These are phyloP conservation scores for Amblyopsis rosae DNA, from an alignment of 2,113 vertebrate species.

Conservation along the genomic window DNA sequence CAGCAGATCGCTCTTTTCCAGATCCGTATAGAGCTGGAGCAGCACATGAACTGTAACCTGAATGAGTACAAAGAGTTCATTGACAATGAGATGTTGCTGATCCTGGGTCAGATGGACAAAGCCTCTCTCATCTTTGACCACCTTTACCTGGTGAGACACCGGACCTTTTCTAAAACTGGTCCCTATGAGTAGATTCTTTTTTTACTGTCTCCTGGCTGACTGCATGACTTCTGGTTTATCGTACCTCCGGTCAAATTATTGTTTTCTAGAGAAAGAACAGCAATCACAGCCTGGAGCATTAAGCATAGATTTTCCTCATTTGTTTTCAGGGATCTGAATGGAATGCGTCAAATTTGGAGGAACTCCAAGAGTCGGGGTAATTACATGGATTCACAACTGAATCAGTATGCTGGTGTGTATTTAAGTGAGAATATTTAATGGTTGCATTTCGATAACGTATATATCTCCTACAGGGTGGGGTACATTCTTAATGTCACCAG, in stretches of 20 bases:
- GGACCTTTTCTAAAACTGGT: not conserved
- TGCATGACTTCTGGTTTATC: not conserved
- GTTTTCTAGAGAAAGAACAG: slow-evolving; percentile 7
- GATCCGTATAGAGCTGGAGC: slow-evolving; percentile 87
- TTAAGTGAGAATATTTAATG: slow-evolving; percentile 47
- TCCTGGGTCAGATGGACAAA: slow-evolving; percentile 99
- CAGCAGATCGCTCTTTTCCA: slow-evolving; percentile 55
- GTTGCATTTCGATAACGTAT: slow-evolving; percentile 32
- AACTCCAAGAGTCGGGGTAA: slow-evolving; percentile 92
- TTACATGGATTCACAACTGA: slow-evolving; percentile 24
- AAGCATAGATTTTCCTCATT: slow-evolving; percentile 45
- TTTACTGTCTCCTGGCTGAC: not conserved
- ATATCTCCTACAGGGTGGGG: slow-evolving; percentile 81
- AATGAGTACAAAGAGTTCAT: slow-evolving; percentile 98
- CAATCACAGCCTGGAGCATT: not conserved
- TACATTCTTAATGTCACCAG: slow-evolving; percentile 96
- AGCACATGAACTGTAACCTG: slow-evolving; percentile 95
- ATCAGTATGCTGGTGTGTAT: slow-evolving; percentile 45
- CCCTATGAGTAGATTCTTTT: not conserved
- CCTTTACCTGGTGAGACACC: slow-evolving; percentile 87
- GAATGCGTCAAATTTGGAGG: slow-evolving; percentile 98
- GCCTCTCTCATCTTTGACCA: slow-evolving; percentile 96
- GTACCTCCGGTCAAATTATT: not conserved
- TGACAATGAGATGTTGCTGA: slow-evolving; percentile 97
- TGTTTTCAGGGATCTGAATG: slow-evolving; percentile 93